Evolutionary conservation across 2,888 invertebrate genomes (phyloP).

Genomic region (Lycocerus yunnanus): DNA sequence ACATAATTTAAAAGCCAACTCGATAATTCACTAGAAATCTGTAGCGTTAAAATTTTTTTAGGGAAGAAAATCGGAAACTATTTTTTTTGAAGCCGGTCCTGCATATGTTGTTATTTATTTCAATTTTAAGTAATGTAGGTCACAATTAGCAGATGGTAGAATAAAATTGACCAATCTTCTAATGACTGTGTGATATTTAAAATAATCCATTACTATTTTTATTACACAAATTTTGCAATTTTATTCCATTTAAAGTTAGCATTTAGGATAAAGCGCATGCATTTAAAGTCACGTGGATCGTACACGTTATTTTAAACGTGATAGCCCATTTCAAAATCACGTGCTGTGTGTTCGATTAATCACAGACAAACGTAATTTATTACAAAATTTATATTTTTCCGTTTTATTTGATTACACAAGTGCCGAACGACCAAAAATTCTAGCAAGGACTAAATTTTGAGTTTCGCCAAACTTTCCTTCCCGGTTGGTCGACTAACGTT

Average conservation of each 20-base stretch:
- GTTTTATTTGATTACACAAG: background rate
- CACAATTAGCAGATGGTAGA: background rate
- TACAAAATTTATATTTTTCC: background rate
- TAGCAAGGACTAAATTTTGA: background rate
- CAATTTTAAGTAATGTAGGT: background rate
- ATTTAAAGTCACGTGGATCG: constrained; percentile 50
- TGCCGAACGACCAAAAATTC: background rate
- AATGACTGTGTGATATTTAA: background rate
- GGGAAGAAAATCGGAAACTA: background rate
- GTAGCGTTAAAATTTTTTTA: background rate
- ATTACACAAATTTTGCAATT: background rate
- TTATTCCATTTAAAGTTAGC: background rate
- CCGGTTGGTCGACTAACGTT: background rate
- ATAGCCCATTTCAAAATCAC: constrained; percentile 38
- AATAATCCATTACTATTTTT: background rate
- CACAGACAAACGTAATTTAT: constrained; percentile 14
- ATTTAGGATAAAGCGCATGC: background rate
- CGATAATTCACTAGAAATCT: too few relatives aligned
- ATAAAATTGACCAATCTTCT: background rate
- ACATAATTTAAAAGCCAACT: too few relatives aligned
- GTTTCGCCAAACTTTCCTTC: background rate
- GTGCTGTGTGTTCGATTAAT: constrained; percentile 17
- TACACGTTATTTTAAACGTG: constrained; percentile 55
- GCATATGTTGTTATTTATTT: background rate
- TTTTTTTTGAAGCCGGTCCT: background rate